Evolutionary conservation across 2,888 invertebrate species (phyloP), one percentile per base, ranked within the genome.

Genomic region (Rugalucina vietnamica): DNA sequence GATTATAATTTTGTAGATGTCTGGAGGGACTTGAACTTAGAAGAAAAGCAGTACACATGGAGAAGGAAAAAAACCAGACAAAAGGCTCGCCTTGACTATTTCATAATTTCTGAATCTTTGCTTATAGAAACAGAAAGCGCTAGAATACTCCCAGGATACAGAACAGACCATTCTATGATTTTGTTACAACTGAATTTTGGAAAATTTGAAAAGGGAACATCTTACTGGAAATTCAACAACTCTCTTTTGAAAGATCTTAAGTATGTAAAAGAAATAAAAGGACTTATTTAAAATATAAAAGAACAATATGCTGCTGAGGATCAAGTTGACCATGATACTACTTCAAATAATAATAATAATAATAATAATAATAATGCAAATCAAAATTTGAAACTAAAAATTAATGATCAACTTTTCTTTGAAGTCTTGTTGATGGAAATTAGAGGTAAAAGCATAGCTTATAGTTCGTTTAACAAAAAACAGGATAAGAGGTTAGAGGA

Each of bases 401-500:
- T 71, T 37, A 71, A 71, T 36, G 71, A 71, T 34, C 71, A 36
- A 37, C 71, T 71, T 36, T 34, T n/a, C 57, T 36, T 24, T 29
- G 69, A 29, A 69, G 29, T 32, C 14, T 14, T 71, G 34, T 24
- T 10, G 8, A 34, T 71, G 39, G 71, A 34, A n/a, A 71, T 71
- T 3, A 71, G 71, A 21, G 71, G 71, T 8, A 37, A 29, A 69
- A 69, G 29, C 21, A 71, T 71, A 10, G 34, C 71, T 14, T 71
- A 71, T 34, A 18, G 36, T 36, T 71, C 71, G 12, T 65, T 29
- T 71, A 34, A n/a, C 5, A 32, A 32, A 69, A 69, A 71, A 37
- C 71, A 34, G n/a, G 71, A 71, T n/a, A 34, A 37, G 14, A 37
- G 37, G 5, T n/a, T 12, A 71, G 71, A 71, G 24, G 24, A 18